phyloP scores from a whole-genome alignment of 2,113 vertebrate species.

The Vanacampus margaritifer region DNA sequence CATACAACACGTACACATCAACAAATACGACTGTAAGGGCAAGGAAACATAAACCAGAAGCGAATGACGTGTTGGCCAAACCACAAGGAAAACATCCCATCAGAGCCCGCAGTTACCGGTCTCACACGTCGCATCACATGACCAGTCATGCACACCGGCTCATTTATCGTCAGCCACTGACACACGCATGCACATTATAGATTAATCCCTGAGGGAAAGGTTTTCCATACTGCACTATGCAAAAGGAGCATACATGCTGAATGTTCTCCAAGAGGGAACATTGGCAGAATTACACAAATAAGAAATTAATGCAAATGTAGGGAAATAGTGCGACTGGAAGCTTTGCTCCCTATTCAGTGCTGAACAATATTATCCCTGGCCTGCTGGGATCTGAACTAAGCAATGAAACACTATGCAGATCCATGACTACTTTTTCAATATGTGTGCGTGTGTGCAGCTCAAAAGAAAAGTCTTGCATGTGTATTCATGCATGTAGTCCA shows the following conservation, averaged over 20 bases:
- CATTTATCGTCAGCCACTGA: slow-evolving; percentile 22
- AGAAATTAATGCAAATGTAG: slow-evolving; percentile 51
- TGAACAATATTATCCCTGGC: slow-evolving; percentile 49
- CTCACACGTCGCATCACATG: slow-evolving; percentile 50
- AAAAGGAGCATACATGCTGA: slow-evolving; percentile 14
- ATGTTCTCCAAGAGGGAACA: slow-evolving; percentile 10
- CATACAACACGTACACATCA: slow-evolving; percentile 11
- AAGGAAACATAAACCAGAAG: slow-evolving; percentile 26
- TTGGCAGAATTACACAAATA: slow-evolving; percentile 21
- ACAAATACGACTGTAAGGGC: slow-evolving; percentile 26
- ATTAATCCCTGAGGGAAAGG: slow-evolving; percentile 27
- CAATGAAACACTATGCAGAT: slow-evolving; percentile 53
- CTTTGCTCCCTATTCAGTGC: slow-evolving; percentile 24
- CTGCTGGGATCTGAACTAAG: slow-evolving; percentile 59
- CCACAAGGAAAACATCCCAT: slow-evolving; percentile 54
- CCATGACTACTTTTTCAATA: slow-evolving; percentile 31
- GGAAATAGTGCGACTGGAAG: slow-evolving; percentile 15
- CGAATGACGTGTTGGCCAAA: slow-evolving; percentile 24
- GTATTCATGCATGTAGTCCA: slow-evolving; percentile 11
- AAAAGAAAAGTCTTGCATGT: slow-evolving; percentile 41
- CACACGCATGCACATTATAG: slow-evolving; percentile 12
- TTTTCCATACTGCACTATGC: slow-evolving; percentile 20
- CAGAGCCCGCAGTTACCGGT: slow-evolving; percentile 38
- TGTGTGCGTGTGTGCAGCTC: slow-evolving; percentile 21
- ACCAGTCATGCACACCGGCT: slow-evolving; percentile 28